phyloP scores from a whole-genome alignment of 2,888 invertebrate genomes.

The Amphimallon solstitiale region DNA sequence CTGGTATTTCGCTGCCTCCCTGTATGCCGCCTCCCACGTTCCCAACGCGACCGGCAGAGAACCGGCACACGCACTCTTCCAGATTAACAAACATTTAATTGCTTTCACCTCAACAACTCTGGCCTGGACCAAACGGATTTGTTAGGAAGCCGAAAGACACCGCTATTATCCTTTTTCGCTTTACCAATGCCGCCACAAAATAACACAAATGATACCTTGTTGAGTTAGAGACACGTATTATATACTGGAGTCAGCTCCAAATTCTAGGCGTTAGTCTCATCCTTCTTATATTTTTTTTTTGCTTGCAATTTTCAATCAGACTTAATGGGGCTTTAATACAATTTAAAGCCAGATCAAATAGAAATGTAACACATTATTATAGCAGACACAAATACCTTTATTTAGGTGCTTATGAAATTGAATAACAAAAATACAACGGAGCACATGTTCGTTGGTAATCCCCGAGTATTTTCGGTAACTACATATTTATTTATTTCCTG shows the following conservation, averaged over 20 bases:
- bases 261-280: background rate
- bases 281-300: background rate
- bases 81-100: conserved; percentile 55
- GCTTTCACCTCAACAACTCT: conserved; percentile 39
- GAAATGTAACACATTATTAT: too few relatives aligned
- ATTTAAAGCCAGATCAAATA: too few relatives aligned
- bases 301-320: too few relatives aligned
- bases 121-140: conserved; percentile 24
- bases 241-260: background rate
- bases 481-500: too few relatives aligned
- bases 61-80: conserved; percentile 55
- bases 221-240: background rate
- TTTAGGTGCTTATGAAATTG: too few relatives aligned
- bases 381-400: too few relatives aligned
- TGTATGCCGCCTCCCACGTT: conserved; percentile 41
- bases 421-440: too few relatives aligned
- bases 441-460: too few relatives aligned
- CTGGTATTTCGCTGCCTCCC: conserved; percentile 38
- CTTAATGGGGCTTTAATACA: too few relatives aligned
- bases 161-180: conserved; percentile 25
- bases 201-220: conserved; percentile 11
- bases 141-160: conserved; percentile 22
- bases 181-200: conserved; percentile 15
- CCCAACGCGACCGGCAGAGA: conserved; percentile 48
- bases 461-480: too few relatives aligned